A percentile compares a stretch with the other conserved stretches of the same genome.
Conservation (phyloP, 2,797 vertebrate genomes). For the Neosilurus hyrtlii region DNA sequence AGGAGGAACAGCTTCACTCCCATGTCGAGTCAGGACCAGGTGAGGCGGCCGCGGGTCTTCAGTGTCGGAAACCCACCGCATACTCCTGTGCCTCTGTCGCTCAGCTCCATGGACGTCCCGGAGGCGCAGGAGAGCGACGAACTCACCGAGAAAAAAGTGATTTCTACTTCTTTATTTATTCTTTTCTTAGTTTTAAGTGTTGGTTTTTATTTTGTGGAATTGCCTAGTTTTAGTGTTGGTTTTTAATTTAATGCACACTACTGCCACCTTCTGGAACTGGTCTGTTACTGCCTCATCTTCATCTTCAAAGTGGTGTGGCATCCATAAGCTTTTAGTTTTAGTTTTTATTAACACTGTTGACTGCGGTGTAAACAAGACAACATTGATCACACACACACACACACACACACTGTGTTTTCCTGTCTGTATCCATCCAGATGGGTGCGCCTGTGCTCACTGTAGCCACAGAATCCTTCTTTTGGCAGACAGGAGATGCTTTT, state of each 20-base stretch:
- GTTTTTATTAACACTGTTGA: no score
- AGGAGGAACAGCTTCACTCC: constrained; percentile 92
- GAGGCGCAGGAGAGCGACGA: constrained; percentile 73
- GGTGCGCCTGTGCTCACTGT: background rate
- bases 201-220: no score
- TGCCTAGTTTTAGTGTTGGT: no score
- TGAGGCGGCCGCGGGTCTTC: constrained; percentile 84
- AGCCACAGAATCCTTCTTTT: background rate
- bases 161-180: constrained; percentile 12
- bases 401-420: no score
- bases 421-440: background rate
- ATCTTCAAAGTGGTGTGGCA: no score
- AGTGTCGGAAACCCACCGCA: constrained; percentile 81
- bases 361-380: background rate
- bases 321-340: no score
- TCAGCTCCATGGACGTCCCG: constrained; percentile 70
- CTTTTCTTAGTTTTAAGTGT: no score
- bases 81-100: constrained; percentile 66
- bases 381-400: no score
- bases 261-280: no score
- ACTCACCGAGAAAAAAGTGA: constrained; percentile 74
- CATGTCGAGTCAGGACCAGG: constrained; percentile 84
- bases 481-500: background rate
- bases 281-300: no score
- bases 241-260: no score